Evolutionary conservation across 2,888 invertebrate genomes (phyloP), one percentile per base, ranked within the genome.

Genomic region (Scotopteryx bipunctaria): DNA sequence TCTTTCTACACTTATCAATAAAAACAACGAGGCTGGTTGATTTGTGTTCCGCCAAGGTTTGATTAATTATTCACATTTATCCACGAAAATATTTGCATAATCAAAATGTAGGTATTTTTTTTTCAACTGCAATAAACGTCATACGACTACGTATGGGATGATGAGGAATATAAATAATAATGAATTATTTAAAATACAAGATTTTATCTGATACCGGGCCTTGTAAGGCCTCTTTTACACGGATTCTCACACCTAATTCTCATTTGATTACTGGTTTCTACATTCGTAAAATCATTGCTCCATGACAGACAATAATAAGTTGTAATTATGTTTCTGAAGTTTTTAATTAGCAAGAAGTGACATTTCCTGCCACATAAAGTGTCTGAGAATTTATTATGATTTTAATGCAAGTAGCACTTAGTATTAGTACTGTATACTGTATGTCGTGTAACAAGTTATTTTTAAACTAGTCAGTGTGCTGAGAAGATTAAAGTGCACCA

Each of bases 301-400:
- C 78, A 76, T 78, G 71, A 74, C 79, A 74, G 73, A 76, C 70
- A 75, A 75, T 68, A 76, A 76, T 69, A 72, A 67, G 66, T 66
- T 73, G 66, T 79, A 78, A 82, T 79, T 81, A 81, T 68, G 51
- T 59, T 48, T 66, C 47, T 59, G 46, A 67, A 70, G 64, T 62
- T 76, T 78, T 71, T 81, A 83, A 84, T 83, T 78, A 81, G 68
- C 63, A 70, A 76, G 67, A 80, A 81, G 76, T 76, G 76, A 78
- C 72, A 70, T 81, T 83, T 83, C 84, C 83, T 75, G 66, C 62
- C 58, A 55, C 46, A 54, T 55, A 59, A 61, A 48, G 59, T 66
- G 63, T 52, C 41, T 27, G 8, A 45, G 55, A 54, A 42, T 16
- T 27, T 25, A 36, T 19, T 60, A 58, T 65, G 59, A 64, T 57